Evolutionary conservation across 2,797 vertebrate species (phyloP).

Genomic region (Australoheros facetus): DNA sequence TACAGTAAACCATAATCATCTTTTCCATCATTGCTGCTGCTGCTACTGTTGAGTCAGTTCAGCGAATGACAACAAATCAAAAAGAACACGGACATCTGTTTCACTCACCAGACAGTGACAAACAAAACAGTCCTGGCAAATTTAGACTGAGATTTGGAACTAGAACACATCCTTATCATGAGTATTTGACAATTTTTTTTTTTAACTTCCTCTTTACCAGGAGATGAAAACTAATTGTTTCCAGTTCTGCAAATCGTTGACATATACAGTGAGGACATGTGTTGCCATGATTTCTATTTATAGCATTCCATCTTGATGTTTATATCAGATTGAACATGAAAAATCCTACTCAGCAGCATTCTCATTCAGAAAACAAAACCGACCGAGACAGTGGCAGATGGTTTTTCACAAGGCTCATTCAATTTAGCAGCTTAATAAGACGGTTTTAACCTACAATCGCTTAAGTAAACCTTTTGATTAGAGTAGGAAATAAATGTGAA

Average conservation of each 20-base stretch:
- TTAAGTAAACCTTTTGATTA: constrained; percentile 63
- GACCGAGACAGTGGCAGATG: constrained; percentile 64
- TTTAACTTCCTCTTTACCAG: neutral
- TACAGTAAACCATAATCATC: constrained; percentile 71
- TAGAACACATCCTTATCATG: neutral
- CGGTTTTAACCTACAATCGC: constrained; percentile 52
- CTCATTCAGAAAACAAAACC: constrained; percentile 60
- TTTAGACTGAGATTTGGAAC: neutral
- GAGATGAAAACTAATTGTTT: neutral
- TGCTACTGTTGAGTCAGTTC: constrained; percentile 66
- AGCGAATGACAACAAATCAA: constrained; percentile 52
- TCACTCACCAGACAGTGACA: constrained; percentile 10
- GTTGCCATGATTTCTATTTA: constrained; percentile 19
- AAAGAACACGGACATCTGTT: constrained; percentile 37
- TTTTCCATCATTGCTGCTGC: constrained; percentile 49
- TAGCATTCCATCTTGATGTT: constrained; percentile 21
- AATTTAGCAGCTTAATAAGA: constrained; percentile 68
- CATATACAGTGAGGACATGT: neutral
- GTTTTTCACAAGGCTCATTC: constrained; percentile 70
- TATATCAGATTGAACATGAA: constrained; percentile 24
- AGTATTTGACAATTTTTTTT: neutral
- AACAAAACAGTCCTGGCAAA: constrained; percentile 2
- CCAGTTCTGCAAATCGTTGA: constrained; percentile 12
- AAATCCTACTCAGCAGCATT: constrained; percentile 34
- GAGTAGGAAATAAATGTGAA: constrained; percentile 42